These are phyloP conservation scores for Silurus glanis DNA, from an alignment of 2,113 vertebrate genomes.

Conservation along the genomic window DNA sequence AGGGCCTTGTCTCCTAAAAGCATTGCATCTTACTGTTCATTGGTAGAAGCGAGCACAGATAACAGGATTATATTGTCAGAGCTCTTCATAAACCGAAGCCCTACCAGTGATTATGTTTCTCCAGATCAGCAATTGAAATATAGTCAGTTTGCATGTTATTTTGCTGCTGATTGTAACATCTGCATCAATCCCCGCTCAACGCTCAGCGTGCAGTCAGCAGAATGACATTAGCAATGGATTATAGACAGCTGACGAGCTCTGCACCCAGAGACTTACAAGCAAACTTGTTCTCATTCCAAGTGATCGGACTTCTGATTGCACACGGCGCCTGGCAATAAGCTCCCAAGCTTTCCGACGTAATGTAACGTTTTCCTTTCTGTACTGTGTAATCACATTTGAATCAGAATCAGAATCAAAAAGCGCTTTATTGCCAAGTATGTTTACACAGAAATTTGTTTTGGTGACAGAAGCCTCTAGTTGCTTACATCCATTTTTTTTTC, in stretches of 20 bases:
- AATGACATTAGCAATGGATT: neutral
- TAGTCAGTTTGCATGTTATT: neutral
- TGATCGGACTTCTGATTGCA: neutral
- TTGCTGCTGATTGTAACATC: neutral
- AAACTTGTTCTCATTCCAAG: neutral
- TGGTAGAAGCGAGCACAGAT: neutral
- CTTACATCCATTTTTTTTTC: no score
- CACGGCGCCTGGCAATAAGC: neutral
- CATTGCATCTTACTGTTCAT: neutral
- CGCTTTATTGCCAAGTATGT: no score
- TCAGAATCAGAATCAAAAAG: no score
- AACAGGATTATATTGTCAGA: neutral
- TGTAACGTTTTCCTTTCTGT: neutral
- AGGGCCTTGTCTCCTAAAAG: neutral
- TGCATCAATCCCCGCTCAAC: neutral
- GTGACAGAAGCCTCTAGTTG: no score
- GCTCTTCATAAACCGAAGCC: neutral
- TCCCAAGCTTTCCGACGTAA: neutral
- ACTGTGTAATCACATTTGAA: no score
- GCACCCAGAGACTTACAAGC: neutral
- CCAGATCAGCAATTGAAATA: neutral
- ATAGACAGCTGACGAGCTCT: neutral
- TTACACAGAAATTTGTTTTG: no score
- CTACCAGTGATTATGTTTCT: neutral
- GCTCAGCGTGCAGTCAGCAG: neutral